These are phyloP conservation scores for Mus caroli DNA, from an alignment of 2,797 vertebrate genomes.

Conservation along the genomic window DNA sequence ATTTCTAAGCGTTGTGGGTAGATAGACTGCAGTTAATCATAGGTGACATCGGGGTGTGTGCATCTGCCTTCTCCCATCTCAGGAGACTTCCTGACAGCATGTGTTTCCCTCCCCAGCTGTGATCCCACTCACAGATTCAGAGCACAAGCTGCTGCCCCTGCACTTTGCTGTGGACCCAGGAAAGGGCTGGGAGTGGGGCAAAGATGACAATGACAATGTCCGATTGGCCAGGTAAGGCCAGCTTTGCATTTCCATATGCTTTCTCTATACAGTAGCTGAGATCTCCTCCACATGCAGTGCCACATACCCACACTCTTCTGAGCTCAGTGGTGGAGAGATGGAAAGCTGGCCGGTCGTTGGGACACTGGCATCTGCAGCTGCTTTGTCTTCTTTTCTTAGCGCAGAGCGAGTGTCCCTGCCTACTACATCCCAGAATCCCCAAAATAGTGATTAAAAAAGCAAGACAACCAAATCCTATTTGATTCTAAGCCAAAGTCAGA, in stretches of 20 bases:
- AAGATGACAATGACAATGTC: constrained; percentile 95
- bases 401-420: background rate
- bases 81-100: constrained; percentile 8
- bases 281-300: background rate
- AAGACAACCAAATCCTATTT: background rate
- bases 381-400: background rate
- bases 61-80: background rate
- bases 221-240: constrained; percentile 93
- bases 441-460: constrained; percentile 29
- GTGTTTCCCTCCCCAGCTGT: constrained; percentile 90
- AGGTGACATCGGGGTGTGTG: background rate
- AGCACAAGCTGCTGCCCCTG: constrained; percentile 97
- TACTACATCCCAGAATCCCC: background rate
- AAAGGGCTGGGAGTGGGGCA: constrained; percentile 97
- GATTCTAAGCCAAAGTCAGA: background rate
- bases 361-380: background rate
- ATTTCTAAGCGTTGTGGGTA: background rate
- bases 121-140: constrained; percentile 97
- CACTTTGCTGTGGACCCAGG: constrained; percentile 98
- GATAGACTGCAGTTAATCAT: background rate
- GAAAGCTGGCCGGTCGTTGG: background rate
- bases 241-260: background rate
- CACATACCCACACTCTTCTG: rapidly evolving
- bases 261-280: background rate
- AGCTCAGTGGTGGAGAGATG: background rate